Conservation (phyloP, 2,113 vertebrate genomes). For the Boulengeromyrus knoepffleri region DNA sequence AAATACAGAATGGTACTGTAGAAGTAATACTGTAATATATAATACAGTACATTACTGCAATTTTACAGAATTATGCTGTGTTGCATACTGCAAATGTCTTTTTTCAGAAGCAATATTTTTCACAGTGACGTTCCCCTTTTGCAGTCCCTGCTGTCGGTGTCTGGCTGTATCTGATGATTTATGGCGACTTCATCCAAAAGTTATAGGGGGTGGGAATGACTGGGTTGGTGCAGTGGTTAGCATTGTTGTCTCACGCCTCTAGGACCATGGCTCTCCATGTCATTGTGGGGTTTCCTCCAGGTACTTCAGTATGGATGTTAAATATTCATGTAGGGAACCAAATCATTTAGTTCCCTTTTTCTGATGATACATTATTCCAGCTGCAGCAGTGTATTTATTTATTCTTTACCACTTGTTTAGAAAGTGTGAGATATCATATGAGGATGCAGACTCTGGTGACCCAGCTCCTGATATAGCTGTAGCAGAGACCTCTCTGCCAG, state of each 20-base stretch:
- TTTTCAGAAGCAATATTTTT: too few species aligned
- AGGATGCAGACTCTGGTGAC: background rate
- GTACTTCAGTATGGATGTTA: background rate
- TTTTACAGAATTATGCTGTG: too few species aligned
- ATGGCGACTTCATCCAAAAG: background rate
- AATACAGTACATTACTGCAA: too few species aligned
- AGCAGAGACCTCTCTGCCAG: background rate
- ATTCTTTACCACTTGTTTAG: background rate
- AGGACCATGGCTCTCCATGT: too few species aligned
- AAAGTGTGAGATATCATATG: background rate
- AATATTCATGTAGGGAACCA: background rate
- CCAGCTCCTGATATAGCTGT: background rate
- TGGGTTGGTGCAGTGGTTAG: background rate
- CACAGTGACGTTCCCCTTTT: background rate
- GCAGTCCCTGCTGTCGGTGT: background rate
- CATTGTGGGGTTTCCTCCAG: background rate
- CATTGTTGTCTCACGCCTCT: background rate
- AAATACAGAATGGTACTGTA: too few species aligned
- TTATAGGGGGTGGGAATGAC: background rate
- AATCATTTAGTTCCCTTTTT: background rate
- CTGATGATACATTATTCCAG: background rate
- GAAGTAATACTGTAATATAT: too few species aligned
- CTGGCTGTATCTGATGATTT: background rate
- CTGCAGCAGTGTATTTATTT: background rate
- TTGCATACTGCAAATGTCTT: too few species aligned